A percentile compares a stretch with the other conserved stretches of the same genome.
phyloP scores from a whole-genome alignment of 2,888 invertebrate genomes.

The Leptothorax acervorum region DNA sequence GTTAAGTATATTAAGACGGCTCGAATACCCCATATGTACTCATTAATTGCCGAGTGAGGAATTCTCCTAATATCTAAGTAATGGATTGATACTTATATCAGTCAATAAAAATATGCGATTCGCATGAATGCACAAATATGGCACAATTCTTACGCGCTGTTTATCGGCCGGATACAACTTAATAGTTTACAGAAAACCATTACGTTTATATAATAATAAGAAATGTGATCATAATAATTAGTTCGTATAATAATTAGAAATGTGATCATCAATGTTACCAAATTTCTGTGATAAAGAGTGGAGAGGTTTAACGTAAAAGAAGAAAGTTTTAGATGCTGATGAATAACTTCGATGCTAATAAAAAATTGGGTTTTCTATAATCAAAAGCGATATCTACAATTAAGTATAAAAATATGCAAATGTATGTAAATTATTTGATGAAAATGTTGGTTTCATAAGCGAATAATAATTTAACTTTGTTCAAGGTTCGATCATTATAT shows the following conservation, averaged over 20 bases:
- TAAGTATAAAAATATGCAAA: not conserved
- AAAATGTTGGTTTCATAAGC: not conserved
- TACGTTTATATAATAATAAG: not conserved
- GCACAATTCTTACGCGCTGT: not conserved
- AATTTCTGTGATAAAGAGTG: not conserved
- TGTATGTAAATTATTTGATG: not conserved
- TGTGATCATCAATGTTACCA: not conserved
- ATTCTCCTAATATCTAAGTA: not conserved
- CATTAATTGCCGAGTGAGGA: not conserved
- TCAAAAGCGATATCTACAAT: not conserved
- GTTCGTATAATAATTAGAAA: not conserved
- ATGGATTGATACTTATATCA: not conserved
- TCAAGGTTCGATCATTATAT: constrained; percentile 1
- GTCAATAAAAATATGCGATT: constrained; percentile 28
- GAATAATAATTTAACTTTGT: not conserved
- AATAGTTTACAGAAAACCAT: not conserved
- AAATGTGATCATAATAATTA: too few species aligned
- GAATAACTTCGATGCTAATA: not conserved
- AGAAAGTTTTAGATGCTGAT: not conserved
- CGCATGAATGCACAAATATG: not conserved
- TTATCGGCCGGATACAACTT: not conserved
- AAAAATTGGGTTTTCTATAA: not conserved
- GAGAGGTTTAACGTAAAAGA: not conserved
- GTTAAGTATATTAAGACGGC: not conserved
- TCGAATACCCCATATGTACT: not conserved